A percentile compares a stretch with the other conserved stretches of the same genome.
Evolutionary conservation across 2,113 vertebrate species (phyloP).

Genomic region (Polypterus senegalus): DNA sequence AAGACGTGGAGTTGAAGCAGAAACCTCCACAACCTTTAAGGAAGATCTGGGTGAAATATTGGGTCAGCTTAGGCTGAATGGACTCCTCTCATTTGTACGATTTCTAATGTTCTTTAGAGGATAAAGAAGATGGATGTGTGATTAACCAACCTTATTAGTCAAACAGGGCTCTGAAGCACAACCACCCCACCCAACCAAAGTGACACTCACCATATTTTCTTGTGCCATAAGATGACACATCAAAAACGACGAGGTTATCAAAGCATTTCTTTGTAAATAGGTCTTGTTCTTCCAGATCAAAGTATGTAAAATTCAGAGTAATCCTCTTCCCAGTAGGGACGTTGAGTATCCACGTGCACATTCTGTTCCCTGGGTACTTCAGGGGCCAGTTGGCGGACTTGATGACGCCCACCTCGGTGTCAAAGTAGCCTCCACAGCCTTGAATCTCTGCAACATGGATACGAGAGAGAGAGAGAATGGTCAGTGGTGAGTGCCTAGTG

Average conservation of each 20-base stretch:
- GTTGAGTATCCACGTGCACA: conserved; percentile 49
- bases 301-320: conserved; percentile 47
- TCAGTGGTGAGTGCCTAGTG: no score
- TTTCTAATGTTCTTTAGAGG: no score
- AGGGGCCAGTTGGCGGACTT: conserved; percentile 50
- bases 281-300: conserved; percentile 41
- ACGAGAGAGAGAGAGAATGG: no score
- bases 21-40: no score
- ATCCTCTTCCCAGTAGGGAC: conserved; percentile 33
- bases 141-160: no score
- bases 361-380: conserved; percentile 42
- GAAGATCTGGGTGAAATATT: no score
- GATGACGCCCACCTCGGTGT: conserved; percentile 40
- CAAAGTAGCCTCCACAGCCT: conserved; percentile 42
- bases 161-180: no score
- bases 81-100: no score
- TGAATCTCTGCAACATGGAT: conserved; percentile 38
- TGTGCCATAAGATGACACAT: conserved; percentile 21
- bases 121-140: no score
- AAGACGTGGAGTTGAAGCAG: no score
- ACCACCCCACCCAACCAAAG: neutral
- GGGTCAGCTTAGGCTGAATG: no score
- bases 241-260: conserved; percentile 38
- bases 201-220: conserved; percentile 33
- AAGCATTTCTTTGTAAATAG: conserved; percentile 29